Conservation (phyloP, 2,888 invertebrate species). For the Pseudanteris insignis region DNA sequence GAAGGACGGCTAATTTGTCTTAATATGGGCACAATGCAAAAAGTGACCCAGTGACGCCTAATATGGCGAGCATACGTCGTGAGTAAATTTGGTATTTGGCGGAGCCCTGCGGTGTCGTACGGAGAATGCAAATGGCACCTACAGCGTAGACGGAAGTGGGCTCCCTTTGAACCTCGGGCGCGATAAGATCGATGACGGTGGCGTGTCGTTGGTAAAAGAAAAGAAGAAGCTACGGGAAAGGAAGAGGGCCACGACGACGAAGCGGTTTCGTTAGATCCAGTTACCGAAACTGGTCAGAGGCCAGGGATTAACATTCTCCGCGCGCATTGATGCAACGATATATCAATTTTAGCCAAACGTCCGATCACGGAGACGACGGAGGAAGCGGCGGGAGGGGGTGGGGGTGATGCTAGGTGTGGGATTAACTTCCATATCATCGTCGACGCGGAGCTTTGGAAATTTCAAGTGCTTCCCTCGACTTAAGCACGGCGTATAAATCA, state of each 20-base stretch:
- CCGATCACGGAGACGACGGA: no score
- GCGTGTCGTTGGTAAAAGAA: constrained; percentile 17
- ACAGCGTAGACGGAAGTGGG: constrained; percentile 33
- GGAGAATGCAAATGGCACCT: constrained; percentile 39
- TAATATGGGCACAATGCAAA: constrained; percentile 19
- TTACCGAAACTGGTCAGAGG: constrained; percentile 35
- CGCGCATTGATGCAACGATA: constrained; percentile 37
- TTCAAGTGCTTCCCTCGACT: constrained; percentile 6
- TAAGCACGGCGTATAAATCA: constrained; percentile 6
- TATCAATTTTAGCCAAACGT: constrained; percentile 27
- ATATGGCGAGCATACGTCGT: constrained; percentile 29
- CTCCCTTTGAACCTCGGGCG: constrained; percentile 18
- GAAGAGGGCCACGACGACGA: constrained; percentile 24
- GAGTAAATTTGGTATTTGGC: constrained; percentile 38
- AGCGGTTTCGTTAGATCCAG: constrained; percentile 43
- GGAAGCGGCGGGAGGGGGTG: no score
- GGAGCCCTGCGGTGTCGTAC: constrained; percentile 23
- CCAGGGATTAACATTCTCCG: constrained; percentile 37
- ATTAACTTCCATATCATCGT: constrained; percentile 25
- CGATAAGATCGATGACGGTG: constrained; percentile 39
- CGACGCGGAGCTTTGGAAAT: constrained; percentile 9
- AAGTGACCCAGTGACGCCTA: constrained; percentile 27
- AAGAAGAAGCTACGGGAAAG: constrained; percentile 10
- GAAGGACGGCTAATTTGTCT: constrained; percentile 16
- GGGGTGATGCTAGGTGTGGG: no score